Conservation (phyloP, 2,797 vertebrate species). For the Microcaecilia unicolor region DNA sequence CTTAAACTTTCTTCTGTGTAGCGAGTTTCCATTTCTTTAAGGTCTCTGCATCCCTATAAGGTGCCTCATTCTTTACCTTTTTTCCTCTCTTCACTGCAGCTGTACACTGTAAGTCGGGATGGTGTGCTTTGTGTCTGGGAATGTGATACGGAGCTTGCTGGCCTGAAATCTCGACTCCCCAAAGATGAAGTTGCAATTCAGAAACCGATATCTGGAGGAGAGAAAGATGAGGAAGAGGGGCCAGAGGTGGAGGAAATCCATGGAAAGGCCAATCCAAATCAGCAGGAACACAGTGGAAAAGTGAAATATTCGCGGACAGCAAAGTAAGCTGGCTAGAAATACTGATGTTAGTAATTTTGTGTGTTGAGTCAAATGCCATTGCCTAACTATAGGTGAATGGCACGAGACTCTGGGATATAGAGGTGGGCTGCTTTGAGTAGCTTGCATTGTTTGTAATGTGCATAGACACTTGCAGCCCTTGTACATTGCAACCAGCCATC, state of each 20-base stretch:
- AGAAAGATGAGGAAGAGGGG: slow-evolving; percentile 23
- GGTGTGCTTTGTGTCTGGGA: slow-evolving; percentile 84
- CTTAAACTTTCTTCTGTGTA: too few relatives aligned
- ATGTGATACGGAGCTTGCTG: slow-evolving; percentile 75
- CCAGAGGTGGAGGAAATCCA: slow-evolving; percentile 57
- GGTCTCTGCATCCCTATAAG: too few relatives aligned
- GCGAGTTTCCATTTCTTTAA: too few relatives aligned
- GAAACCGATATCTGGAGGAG: slow-evolving; percentile 14
- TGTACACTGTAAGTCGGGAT: slow-evolving; percentile 89
- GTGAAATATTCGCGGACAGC: slow-evolving; percentile 70
- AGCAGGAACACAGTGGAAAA: slow-evolving; percentile 52
- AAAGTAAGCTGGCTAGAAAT: slow-evolving; percentile 72
- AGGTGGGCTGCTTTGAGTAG: not conserved
- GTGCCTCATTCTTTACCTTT: too few relatives aligned
- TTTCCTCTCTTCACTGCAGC: slow-evolving; percentile 40
- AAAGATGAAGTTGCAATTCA: slow-evolving; percentile 5
- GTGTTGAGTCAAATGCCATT: too few relatives aligned
- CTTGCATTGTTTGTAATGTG: rapidly evolving
- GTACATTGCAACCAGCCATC: not conserved
- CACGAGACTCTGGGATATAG: too few relatives aligned
- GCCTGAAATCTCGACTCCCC: slow-evolving; percentile 52
- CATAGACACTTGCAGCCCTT: too few relatives aligned
- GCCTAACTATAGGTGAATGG: too few relatives aligned
- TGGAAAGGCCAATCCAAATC: slow-evolving; percentile 51
- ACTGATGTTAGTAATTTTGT: too few relatives aligned